phyloP scores from a whole-genome alignment of 2,113 vertebrate species.

The Lonchura striata region DNA sequence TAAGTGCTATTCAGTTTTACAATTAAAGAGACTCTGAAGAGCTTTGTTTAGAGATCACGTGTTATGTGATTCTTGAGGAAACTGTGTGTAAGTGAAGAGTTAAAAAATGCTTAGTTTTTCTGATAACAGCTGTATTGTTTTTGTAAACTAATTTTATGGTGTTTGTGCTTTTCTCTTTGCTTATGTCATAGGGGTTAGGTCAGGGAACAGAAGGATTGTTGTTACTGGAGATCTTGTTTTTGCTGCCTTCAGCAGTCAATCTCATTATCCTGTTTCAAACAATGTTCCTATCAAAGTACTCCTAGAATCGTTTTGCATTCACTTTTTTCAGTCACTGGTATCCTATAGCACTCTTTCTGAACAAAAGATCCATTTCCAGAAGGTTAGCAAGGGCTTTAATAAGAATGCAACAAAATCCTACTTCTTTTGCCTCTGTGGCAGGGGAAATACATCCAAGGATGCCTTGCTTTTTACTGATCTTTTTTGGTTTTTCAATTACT shows the following conservation, averaged over 20 bases:
- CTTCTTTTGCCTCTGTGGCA: background rate
- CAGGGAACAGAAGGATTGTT: slow-evolving; percentile 54
- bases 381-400: slow-evolving; percentile 51
- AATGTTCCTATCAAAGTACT: slow-evolving; percentile 52
- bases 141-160: background rate
- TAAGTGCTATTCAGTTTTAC: background rate
- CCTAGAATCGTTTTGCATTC: slow-evolving; percentile 21
- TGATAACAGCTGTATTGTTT: background rate
- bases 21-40: background rate
- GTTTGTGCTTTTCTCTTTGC: slow-evolving; percentile 7
- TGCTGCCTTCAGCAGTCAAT: slow-evolving; percentile 33
- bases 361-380: slow-evolving; percentile 58
- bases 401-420: slow-evolving; percentile 56
- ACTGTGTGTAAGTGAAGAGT: background rate
- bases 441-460: slow-evolving; percentile 30
- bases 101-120: slow-evolving; percentile 1
- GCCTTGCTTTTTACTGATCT: background rate
- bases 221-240: slow-evolving; percentile 48
- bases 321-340: slow-evolving; percentile 10
- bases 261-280: slow-evolving; percentile 53
- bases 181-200: slow-evolving; percentile 39
- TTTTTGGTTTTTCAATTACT: slow-evolving; percentile 27
- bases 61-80: background rate
- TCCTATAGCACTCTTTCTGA: slow-evolving; percentile 42
- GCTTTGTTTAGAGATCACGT: background rate